Base-by-base conservation (phyloP, 1,140 invertebrate species). In the Drosophila ogumai region DNA sequence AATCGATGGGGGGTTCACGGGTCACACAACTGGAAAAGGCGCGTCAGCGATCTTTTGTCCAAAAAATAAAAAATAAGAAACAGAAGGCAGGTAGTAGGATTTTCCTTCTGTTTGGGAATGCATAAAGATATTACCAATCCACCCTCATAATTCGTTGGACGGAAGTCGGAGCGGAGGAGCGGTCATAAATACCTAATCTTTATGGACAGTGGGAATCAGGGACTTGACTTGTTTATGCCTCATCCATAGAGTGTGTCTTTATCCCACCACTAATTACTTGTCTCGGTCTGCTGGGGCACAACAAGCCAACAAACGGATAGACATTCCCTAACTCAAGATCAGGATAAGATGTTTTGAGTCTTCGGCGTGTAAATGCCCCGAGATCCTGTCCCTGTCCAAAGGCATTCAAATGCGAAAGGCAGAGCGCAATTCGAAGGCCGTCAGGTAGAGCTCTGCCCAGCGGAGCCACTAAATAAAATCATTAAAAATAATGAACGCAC, bases 401-500 rank as follows among this genome's bases (percentile, higher is more conserved):
- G 41, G 17, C 63, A 68, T 76, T 77, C 73, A 72, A 72, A 72
- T 72, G 66, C 49, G 19, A 67, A 43, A 36, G 36, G n/a, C 32
- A 38, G 25, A 17, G 34, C 19, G 28, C 15, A 32, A 31, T 19
- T 15, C 15, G 31, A 60, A 25, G 50, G 32, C 59, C 17, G 19
- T 38, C 44, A 72, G 79, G 32, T 69, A 61, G 65, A 43, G 19
- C 38, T 50, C 40, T 36, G 22, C 40, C 25, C 46, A 46, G 41
- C 40, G 57, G 25, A 65, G 44, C 59, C 76, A 63, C 63, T 85
- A 90, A 90, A 90, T 85, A 90, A 90, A 90, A 90, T 90, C 85
- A 90, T 90, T 90, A 90, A 90, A 90, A 90, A 85, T 90, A 90
- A 90, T 90, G 75, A 90, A 90, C 81, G 81, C 81, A 90, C 81